Evolutionary conservation across 2,888 invertebrate genomes (phyloP).

Genomic region (Gonocerus acuteangulatus): DNA sequence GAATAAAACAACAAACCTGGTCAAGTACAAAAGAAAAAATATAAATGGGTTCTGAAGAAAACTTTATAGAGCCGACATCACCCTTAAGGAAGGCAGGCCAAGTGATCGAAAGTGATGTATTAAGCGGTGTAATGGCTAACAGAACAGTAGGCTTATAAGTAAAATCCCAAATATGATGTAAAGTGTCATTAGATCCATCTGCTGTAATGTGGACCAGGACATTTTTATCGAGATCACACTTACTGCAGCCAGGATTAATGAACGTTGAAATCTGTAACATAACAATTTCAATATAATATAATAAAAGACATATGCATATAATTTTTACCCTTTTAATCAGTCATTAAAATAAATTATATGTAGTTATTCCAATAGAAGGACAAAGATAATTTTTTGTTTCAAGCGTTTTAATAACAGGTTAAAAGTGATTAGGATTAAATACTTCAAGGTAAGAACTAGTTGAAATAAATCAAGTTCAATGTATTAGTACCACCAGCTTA

Average conservation of each 20-base stretch:
- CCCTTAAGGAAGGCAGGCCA: constrained; percentile 46
- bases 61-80: constrained; percentile 43
- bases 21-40: constrained; percentile 55
- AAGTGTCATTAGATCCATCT: constrained; percentile 50
- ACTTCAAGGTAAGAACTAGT: too few relatives aligned
- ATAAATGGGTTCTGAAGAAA: constrained; percentile 49
- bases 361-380: too few relatives aligned
- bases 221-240: constrained; percentile 42
- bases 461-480: too few relatives aligned
- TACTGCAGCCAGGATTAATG: constrained; percentile 42
- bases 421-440: too few relatives aligned
- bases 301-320: background rate
- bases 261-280: constrained; percentile 40
- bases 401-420: background rate
- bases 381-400: background rate
- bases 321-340: background rate
- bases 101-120: constrained; percentile 47
- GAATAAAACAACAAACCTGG: constrained; percentile 51
- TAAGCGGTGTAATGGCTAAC: constrained; percentile 47
- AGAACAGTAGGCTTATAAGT: constrained; percentile 53
- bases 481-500: too few relatives aligned
- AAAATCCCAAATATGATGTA: constrained; percentile 64
- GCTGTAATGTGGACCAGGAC: constrained; percentile 50
- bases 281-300: background rate
- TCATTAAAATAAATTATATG: too few relatives aligned